These are phyloP conservation scores for Cheilosia urbana DNA, from an alignment of 2,888 invertebrate genomes.

Conservation along the genomic window DNA sequence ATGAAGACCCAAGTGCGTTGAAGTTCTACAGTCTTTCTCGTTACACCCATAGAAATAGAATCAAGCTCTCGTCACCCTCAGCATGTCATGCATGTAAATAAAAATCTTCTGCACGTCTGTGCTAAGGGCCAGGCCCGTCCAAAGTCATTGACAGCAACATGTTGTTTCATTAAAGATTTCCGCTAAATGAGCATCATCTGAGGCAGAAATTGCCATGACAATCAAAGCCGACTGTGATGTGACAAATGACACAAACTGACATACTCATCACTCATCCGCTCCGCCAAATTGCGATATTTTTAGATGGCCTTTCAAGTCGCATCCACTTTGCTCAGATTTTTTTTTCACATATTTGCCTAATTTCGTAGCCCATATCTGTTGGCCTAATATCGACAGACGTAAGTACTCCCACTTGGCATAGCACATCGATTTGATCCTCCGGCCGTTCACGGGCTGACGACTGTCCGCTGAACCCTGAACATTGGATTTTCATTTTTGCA, in stretches of 20 bases:
- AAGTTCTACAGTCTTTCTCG: too few relatives aligned
- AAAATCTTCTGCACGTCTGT: constrained; percentile 11
- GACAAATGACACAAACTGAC: constrained; percentile 3
- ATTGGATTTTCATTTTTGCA: constrained; percentile 63
- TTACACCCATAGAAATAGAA: too few relatives aligned
- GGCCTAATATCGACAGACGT: constrained; percentile 21
- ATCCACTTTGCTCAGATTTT: constrained; percentile 30
- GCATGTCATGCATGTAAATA: neutral
- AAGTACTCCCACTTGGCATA: constrained; percentile 1
- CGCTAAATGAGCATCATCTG: constrained; percentile 66
- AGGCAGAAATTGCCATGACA: constrained; percentile 60
- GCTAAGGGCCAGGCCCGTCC: neutral
- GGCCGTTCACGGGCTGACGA: constrained; percentile 12
- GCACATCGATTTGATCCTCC: constrained; percentile 22
- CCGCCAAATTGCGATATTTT: neutral
- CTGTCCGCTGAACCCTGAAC: constrained; percentile 46
- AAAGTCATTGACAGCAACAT: constrained; percentile 45
- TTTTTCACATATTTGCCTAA: constrained; percentile 30
- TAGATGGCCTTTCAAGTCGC: neutral
- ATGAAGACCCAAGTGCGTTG: too few relatives aligned
- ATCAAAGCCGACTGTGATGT: constrained; percentile 16
- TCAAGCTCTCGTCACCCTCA: too few relatives aligned
- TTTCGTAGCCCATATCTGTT: constrained; percentile 53
- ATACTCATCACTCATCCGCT: constrained; percentile 1
- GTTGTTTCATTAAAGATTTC: constrained; percentile 70